Evolutionary conservation across 2,797 vertebrate species (phyloP).

Genomic region (Artibeus lituratus): DNA sequence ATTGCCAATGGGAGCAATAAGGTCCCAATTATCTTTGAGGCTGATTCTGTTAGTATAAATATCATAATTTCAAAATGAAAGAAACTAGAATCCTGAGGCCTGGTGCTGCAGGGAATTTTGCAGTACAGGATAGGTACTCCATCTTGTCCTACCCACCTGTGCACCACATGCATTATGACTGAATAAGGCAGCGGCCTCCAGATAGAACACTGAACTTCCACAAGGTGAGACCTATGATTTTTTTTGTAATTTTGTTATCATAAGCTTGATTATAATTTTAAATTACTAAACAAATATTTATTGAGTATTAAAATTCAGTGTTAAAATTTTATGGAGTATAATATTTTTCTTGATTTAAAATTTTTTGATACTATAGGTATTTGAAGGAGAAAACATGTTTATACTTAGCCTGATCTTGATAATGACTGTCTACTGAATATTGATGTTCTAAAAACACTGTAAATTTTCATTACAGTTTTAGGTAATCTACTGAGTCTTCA

Average conservation of each 20-base stretch:
- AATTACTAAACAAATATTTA: neutral
- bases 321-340: neutral
- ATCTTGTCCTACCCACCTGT: neutral
- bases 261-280: neutral
- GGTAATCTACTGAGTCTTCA: slow-evolving; percentile 76
- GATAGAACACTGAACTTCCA: neutral
- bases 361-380: neutral
- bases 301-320: neutral
- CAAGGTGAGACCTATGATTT: neutral
- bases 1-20: neutral
- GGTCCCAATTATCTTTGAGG: neutral
- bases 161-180: fast-evolving
- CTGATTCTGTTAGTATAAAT: neutral
- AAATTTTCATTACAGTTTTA: slow-evolving; percentile 46
- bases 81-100: neutral
- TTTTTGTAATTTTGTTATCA: neutral
- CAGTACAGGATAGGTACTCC: neutral
- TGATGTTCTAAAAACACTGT: slow-evolving; percentile 19
- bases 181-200: neutral
- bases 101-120: neutral
- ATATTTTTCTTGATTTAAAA: slow-evolving; percentile 5
- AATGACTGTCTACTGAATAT: neutral
- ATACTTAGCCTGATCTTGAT: neutral
- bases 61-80: neutral
- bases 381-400: slow-evolving; percentile 9